These are phyloP conservation scores for Balanococcus diminutus DNA, from an alignment of 2,888 invertebrate genomes.

Conservation along the genomic window DNA sequence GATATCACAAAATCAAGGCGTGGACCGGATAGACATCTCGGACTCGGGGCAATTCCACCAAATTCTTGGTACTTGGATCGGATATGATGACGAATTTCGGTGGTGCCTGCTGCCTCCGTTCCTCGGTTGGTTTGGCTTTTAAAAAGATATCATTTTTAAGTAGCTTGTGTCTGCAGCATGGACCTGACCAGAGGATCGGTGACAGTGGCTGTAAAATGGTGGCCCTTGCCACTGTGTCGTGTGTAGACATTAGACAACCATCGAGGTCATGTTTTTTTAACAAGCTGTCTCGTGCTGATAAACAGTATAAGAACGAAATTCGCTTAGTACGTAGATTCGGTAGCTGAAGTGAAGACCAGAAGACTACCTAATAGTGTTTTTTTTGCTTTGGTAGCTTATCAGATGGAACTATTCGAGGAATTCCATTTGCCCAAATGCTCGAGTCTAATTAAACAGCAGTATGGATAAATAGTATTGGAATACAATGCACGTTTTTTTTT, in stretches of 20 bases:
- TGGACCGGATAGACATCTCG: constrained; percentile 3
- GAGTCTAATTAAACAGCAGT: background rate
- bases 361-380: background rate
- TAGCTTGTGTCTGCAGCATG: background rate
- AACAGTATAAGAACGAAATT: background rate
- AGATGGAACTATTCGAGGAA: background rate
- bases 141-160: background rate
- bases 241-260: background rate
- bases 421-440: background rate
- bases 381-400: background rate
- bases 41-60: background rate
- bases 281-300: background rate
- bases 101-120: background rate
- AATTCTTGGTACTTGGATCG: constrained; percentile 5
- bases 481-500: no score
- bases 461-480: background rate
- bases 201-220: background rate
- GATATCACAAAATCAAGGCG: constrained; percentile 40
- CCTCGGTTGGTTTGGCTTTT: no score
- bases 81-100: background rate
- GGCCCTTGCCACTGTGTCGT: background rate
- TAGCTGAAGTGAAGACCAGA: background rate
- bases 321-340: background rate
- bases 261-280: background rate
- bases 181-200: background rate